Conservation (phyloP, 2,888 invertebrate species). For the Geotrupes spiniger region DNA sequence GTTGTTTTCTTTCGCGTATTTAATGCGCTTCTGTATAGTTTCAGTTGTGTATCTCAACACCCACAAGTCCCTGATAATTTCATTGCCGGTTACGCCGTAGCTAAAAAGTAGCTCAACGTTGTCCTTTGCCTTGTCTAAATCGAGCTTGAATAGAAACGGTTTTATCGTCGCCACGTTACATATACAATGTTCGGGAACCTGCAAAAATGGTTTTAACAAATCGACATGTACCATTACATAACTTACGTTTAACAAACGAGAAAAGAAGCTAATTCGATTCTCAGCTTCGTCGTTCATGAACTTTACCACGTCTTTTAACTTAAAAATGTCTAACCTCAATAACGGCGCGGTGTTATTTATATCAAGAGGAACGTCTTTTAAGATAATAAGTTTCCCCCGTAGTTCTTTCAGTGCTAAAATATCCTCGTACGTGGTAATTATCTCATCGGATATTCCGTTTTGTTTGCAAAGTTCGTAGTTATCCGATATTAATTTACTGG, state of each 20-base stretch:
- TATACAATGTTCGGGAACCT: constrained; percentile 33
- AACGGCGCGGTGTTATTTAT: constrained; percentile 37
- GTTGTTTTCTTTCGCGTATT: constrained; percentile 40
- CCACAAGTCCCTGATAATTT: constrained; percentile 50
- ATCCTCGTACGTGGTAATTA: constrained; percentile 36
- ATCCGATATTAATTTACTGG: constrained; percentile 26
- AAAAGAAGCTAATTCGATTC: constrained; percentile 29
- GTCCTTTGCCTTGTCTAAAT: constrained; percentile 18
- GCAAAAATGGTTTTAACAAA: constrained; percentile 23
- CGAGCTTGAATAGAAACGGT: constrained; percentile 27
- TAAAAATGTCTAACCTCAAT: constrained; percentile 25
- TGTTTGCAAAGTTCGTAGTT: constrained; percentile 34
- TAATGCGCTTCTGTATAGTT: constrained; percentile 40
- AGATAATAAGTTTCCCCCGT: constrained; percentile 30
- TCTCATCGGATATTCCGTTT: constrained; percentile 31
- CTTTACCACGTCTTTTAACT: constrained; percentile 26
- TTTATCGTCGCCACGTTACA: constrained; percentile 29
- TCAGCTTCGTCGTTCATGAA: constrained; percentile 24
- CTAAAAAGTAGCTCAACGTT: background rate
- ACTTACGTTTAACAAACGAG: constrained; percentile 33
- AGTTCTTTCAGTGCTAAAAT: constrained; percentile 34
- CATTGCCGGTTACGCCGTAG: constrained; percentile 24
- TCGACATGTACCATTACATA: background rate
- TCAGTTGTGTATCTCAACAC: constrained; percentile 45
- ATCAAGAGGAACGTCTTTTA: constrained; percentile 34